Base-by-base conservation (phyloP, 2,113 vertebrate genomes). In the Athene cunicularia region DNA sequence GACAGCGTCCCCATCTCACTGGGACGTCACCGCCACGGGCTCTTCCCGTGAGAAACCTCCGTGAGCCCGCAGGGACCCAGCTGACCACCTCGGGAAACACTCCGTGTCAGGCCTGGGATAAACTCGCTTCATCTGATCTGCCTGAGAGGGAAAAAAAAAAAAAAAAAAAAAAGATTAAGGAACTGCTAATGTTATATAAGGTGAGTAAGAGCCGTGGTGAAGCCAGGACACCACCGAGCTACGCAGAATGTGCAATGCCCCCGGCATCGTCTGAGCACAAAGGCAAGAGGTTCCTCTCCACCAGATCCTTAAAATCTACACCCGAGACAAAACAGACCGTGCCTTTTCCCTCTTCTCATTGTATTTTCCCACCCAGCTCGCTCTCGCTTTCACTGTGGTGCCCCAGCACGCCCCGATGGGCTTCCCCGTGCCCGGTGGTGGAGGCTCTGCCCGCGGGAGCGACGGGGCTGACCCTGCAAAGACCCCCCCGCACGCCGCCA, bases 251-350 rank as follows among this genome's bases (percentile, higher is more conserved):
- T 2, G 1, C 1, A 15, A 53, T 1, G 24, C 37, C 22, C 45
- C 27, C 1, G 7, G 79, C 72, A n/a, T 11, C 14, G 1, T 1
- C 9, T 0, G 4, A 53, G 39, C 64, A 53, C 52, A 35, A 71
- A 45, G 9, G 32, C 12, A 7, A 62, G 56, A 45, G 13, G 58
- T 12, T 53, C 14, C 45, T 72, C 59, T 66, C 66, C 10, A 7
- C 16, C 1, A 7, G 30, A 20, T n/a, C 58, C 52, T 77, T 6
- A 39, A 24, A 22, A 39, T 3, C 20, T 11, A n/a, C 58, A 86
- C 0, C 5, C 39, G 63, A 30, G 5, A 71, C 14, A 39, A 16
- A 47, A 22, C 1, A 0, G 6, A 39, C 8, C 0, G 1, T 1
- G 1, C 3, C 15, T 20, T 35, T 50, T 27, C 8, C 33, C 43